Base-by-base conservation (phyloP, 2,797 vertebrate genomes). In the Tympanoctomys barrerae region DNA sequence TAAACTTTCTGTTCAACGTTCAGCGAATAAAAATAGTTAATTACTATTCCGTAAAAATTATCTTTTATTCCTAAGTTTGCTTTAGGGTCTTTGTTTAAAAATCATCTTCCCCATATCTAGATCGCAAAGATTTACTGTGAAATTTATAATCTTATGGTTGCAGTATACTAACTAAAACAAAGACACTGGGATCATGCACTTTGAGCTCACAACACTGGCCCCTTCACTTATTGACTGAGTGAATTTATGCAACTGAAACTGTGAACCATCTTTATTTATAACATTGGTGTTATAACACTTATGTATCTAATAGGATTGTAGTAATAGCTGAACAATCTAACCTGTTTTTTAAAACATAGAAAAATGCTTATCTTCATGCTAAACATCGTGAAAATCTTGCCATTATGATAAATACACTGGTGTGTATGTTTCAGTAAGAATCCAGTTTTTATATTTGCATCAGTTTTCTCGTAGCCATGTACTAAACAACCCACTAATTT, bases 1-100 rank as follows among this genome's bases (percentile, higher is more conserved):
- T 90, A 68, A n/a, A 46, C 2, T 88, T n/a, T 28, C 68, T 10
- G 73, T 71, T 92, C 26, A 62, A 9, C 77, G 5, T 64, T 80
- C n/a, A 64, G 19, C 39, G 10, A 95, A 59, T 75, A 79, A 68
- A 82, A 80, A 64, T 28, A 31, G 62, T 82, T 88, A 87, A 59
- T 83, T 91, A 16, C 80, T 95, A 88, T 82, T 88, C 94, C 87
- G 19, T 24, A 89, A 94, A 93, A 61, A 57, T 57, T 46, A 4
- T 46, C 6, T 64, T 77, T 89, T 42, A 71, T 87, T 5, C 68
- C 36, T 89, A 24, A 70, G 49, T 88, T 71, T 64, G 49, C 0
- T 73, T 91, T 79, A 73, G 14, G 7, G 26, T 19, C 83, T 73
- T 81, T 88, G 2, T 71, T 81, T 59, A 52, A 85, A 81, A 26